Base-by-base conservation (phyloP, 2,888 invertebrate genomes). In the Norana najaformis region DNA sequence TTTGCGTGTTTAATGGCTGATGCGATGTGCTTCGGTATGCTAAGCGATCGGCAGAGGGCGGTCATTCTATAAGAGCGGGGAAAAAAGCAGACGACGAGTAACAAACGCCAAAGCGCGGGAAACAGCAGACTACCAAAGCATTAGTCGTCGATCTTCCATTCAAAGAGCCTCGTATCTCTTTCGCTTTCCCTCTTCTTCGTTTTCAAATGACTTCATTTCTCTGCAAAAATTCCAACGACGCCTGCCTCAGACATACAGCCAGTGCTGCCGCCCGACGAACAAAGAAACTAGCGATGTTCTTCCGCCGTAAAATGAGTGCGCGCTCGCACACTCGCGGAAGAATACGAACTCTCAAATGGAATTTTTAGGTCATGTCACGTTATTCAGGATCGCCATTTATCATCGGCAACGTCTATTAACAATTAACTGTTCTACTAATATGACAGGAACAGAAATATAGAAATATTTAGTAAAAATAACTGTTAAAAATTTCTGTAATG, bases 301-400 rank as follows among this genome's bases (percentile, higher is more conserved):
- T 85, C 85, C 85, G 85, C 85, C 85, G 85, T 69, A 30, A 69
- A 69, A 69, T n/a, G 69, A 69, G 69, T 69, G 69, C 69, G 69
- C n/a, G 69, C 69, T 69, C n/a, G 69, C 8, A 30, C 69, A 30
- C 69, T 30, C 8, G 69, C 30, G 69, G 69, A 69, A n/a, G 30
- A 69, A 69, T 69, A 69, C 69, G 13, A 11, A n/a, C 69, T n/a
- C 30, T 69, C 69, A 69, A 69, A 69, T 69, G 69, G n/a, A 69
- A 69, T 69, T 30, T 69, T 69, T 69, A 69, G 69, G 69, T 69
- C 69, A 69, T n/a, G n/a, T 69, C 69, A 69, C 69, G 69, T 69
- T 5, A 69, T 69, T 69, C 69, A 69, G 69, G n/a, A 0, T 11
- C 69, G 69, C n/a, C n/a, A 16, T 69, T 69, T 69, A 69, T 69